Evolutionary conservation across 2,888 invertebrate genomes (phyloP).

Genomic region (Plebejus argus): DNA sequence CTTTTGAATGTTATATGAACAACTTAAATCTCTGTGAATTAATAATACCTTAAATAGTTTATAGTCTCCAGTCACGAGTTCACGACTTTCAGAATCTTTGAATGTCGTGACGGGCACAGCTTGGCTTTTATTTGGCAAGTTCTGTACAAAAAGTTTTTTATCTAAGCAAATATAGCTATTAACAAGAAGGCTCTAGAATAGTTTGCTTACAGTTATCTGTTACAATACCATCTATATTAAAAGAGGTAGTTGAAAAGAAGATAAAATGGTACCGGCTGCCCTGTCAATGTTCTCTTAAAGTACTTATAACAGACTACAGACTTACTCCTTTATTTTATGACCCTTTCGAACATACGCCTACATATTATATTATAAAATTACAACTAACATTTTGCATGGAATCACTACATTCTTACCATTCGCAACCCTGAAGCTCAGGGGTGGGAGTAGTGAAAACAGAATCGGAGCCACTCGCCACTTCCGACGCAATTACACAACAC

Average conservation of each 20-base stretch:
- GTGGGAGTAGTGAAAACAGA: not conserved
- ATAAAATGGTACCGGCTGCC: too few species aligned
- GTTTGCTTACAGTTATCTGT: not conserved
- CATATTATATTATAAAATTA: not conserved
- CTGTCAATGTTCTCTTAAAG: too few species aligned
- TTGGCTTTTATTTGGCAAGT: not conserved
- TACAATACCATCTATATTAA: not conserved
- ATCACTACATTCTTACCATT: not conserved
- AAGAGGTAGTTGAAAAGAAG: too few species aligned
- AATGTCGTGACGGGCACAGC: slow-evolving; percentile 1
- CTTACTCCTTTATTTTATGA: not conserved
- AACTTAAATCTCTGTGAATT: not conserved
- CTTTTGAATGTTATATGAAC: not conserved
- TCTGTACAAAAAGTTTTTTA: not conserved
- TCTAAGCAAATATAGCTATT: not conserved
- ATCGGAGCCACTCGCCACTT: slow-evolving; percentile 53
- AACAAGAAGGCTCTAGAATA: not conserved
- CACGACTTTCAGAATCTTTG: not conserved
- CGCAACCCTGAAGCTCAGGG: not conserved
- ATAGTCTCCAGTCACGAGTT: not conserved
- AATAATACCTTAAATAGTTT: not conserved
- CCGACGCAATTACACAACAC: slow-evolving; percentile 71
- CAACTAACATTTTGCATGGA: not conserved
- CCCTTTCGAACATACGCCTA: not conserved
- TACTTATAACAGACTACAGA: not conserved